phyloP scores from a whole-genome alignment of 2,888 invertebrate species.

The Metopia argyrocephala region DNA sequence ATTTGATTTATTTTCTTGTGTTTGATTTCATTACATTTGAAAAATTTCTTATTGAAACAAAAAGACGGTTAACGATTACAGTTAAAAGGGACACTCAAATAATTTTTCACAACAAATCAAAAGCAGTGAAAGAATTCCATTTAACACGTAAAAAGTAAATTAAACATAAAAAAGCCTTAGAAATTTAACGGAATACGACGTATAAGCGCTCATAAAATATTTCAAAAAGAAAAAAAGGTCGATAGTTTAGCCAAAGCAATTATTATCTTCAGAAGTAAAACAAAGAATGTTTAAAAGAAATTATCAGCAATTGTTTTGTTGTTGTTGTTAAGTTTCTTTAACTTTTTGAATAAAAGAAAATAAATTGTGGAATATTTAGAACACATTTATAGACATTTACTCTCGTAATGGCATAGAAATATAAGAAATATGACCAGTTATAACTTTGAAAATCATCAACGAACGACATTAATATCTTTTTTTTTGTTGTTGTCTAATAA shows the following conservation, averaged over 20 bases:
- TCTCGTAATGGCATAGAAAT: neutral
- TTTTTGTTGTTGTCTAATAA: too few relatives aligned
- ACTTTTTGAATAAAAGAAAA: neutral
- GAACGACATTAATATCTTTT: too few relatives aligned
- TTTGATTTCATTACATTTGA: slow-evolving; percentile 39
- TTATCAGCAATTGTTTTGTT: neutral
- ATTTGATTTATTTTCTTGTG: slow-evolving; percentile 48
- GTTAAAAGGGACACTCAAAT: too few relatives aligned
- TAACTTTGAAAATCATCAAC: too few relatives aligned
- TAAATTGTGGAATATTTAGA: neutral
- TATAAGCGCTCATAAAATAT: neutral
- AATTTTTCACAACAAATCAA: too few relatives aligned
- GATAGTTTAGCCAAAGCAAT: neutral
- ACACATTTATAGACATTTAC: neutral
- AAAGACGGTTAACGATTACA: too few relatives aligned
- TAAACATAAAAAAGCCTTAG: too few relatives aligned
- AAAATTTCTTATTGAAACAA: neutral
- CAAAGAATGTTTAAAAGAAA: neutral
- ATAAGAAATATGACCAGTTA: too few relatives aligned
- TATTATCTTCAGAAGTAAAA: neutral
- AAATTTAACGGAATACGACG: neutral
- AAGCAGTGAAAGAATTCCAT: too few relatives aligned
- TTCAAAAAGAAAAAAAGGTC: too few relatives aligned
- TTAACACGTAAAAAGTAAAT: neutral
- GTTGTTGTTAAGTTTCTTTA: neutral